Conservation (phyloP, 2,888 invertebrate genomes). For the Sphaerophoria rueppellii region DNA sequence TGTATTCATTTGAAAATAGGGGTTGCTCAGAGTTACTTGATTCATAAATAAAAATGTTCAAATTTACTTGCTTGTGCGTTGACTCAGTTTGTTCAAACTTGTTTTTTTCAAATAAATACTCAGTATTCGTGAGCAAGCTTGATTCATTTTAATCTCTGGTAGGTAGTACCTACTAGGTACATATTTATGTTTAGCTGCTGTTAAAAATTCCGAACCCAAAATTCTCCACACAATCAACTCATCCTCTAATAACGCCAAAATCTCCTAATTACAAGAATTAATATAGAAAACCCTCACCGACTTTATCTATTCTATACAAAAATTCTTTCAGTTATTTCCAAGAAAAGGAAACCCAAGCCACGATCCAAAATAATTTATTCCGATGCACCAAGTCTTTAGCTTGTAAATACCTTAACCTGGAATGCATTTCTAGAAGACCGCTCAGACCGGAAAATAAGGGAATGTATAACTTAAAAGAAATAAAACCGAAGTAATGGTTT, state of each 20-base stretch:
- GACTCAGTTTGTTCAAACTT: too few relatives aligned
- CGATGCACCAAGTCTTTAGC: slow-evolving; percentile 25
- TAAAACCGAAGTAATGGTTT: slow-evolving; percentile 60
- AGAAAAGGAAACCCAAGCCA: slow-evolving; percentile 37
- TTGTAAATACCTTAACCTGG: background rate
- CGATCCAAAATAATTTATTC: slow-evolving; percentile 33
- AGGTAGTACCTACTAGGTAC: too few relatives aligned
- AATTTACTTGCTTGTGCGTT: too few relatives aligned
- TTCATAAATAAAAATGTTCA: too few relatives aligned
- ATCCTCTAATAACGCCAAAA: background rate
- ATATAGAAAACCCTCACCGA: slow-evolving; percentile 31
- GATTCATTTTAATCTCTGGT: too few relatives aligned
- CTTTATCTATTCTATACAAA: background rate
- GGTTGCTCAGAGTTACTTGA: too few relatives aligned
- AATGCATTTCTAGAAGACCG: slow-evolving; percentile 3
- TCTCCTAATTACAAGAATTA: slow-evolving; percentile 53
- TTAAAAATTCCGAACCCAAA: background rate
- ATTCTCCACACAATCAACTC: background rate
- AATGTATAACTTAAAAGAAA: slow-evolving; percentile 46
- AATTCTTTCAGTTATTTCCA: slow-evolving; percentile 33
- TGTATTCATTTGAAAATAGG: too few relatives aligned
- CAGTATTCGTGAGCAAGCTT: too few relatives aligned
- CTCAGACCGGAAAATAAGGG: background rate
- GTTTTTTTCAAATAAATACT: too few relatives aligned
- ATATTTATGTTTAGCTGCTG: too few relatives aligned